These are phyloP conservation scores for Pelodytes ibericus DNA, from an alignment of 2,797 vertebrate genomes.

Conservation along the genomic window DNA sequence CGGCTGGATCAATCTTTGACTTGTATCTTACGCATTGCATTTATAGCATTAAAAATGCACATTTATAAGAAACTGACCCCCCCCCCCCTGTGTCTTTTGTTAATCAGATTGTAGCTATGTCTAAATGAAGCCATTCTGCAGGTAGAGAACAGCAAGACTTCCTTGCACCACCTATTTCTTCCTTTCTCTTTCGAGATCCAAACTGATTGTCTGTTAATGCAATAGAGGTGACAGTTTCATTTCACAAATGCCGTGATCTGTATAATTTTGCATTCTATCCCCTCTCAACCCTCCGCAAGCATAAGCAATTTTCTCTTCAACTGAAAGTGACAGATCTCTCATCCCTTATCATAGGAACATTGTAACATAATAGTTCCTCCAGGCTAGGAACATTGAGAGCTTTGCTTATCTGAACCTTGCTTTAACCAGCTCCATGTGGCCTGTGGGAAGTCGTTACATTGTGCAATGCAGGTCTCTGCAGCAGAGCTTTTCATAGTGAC, in stretches of 20 bases:
- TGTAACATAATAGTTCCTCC: slow-evolving; percentile 22
- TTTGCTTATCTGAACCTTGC: not conserved
- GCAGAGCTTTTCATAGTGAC: not conserved
- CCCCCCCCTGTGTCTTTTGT: not conserved
- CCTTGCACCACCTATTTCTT: not conserved
- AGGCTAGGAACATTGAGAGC: not conserved
- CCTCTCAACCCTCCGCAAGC: slow-evolving; percentile 13
- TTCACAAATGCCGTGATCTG: slow-evolving; percentile 19
- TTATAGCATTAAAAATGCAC: not conserved
- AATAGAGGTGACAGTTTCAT: not conserved
- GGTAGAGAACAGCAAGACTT: not conserved
- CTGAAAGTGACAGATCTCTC: slow-evolving; percentile 18
- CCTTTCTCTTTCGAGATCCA: not conserved
- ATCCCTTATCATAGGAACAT: slow-evolving; percentile 17
- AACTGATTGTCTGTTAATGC: not conserved
- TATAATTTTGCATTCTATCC: slow-evolving; percentile 25
- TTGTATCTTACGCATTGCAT: not conserved
- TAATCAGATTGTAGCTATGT: not conserved
- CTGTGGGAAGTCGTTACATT: not conserved
- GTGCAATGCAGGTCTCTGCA: not conserved
- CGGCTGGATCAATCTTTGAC: not conserved
- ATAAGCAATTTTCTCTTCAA: slow-evolving; percentile 27
- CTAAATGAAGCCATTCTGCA: not conserved
- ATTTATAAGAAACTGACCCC: too few relatives aligned
- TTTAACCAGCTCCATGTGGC: not conserved